A percentile compares a stretch with the other conserved stretches of the same genome.
These are phyloP conservation scores for Tiliacea aurago DNA, from an alignment of 2,888 invertebrate genomes.

Conservation along the genomic window DNA sequence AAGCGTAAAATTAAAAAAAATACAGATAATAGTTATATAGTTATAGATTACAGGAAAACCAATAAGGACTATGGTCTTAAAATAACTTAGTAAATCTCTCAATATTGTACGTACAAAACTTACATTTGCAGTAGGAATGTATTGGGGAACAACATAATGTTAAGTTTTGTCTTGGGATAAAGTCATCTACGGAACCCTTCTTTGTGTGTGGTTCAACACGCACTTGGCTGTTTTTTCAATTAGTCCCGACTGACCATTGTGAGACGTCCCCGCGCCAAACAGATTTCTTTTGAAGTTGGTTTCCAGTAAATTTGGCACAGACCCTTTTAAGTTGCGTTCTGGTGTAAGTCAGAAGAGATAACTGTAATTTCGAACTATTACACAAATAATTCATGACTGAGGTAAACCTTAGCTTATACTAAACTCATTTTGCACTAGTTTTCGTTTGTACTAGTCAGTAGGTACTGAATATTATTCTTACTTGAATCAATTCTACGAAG, in stretches of 20 bases:
- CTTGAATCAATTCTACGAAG: neutral
- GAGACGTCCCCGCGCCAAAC: conserved; percentile 66
- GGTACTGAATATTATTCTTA: neutral
- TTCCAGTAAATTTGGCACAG: conserved; percentile 78
- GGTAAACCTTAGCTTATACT: neutral
- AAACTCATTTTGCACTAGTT: neutral
- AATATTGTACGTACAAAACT: no score
- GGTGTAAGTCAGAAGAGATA: conserved; percentile 42
- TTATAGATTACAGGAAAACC: no score
- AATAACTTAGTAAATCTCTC: no score
- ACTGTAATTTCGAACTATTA: neutral
- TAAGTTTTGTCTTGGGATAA: no score
- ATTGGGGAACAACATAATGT: no score
- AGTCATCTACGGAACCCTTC: no score
- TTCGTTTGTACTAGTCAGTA: neutral
- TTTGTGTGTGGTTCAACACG: no score
- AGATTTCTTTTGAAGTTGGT: conserved; percentile 76
- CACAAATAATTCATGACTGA: neutral
- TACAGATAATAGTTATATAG: no score
- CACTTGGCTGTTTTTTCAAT: conserved; percentile 44
- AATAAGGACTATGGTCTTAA: no score
- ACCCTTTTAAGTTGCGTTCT: conserved; percentile 48
- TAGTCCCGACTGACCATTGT: conserved; percentile 64
- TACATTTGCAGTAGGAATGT: no score
- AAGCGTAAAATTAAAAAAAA: no score